phyloP scores from a whole-genome alignment of 2,797 vertebrate genomes.

The Ciconia nigra region DNA sequence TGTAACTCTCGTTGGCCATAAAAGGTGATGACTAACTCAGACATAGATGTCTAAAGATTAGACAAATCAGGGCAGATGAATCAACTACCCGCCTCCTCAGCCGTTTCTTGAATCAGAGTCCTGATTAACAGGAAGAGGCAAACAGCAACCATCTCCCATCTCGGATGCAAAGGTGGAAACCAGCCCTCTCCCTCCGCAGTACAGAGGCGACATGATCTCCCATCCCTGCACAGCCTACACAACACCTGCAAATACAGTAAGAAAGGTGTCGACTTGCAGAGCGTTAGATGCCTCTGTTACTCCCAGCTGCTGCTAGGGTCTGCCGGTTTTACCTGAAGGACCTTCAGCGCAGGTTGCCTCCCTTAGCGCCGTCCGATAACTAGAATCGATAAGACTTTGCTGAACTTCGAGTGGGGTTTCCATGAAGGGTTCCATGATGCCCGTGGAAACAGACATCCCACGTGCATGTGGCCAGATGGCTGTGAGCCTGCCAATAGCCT shows the following conservation, averaged over 20 bases:
- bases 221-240: fast-evolving
- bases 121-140: neutral
- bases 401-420: neutral
- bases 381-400: fast-evolving
- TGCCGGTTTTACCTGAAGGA: neutral
- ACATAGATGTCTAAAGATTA: neutral
- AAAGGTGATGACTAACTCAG: neutral
- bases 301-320: neutral
- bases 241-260: neutral
- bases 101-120: neutral
- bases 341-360: neutral
- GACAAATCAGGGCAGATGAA: neutral
- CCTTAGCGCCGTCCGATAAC: neutral
- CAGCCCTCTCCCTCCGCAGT: neutral
- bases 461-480: fast-evolving
- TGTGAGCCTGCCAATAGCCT: fast-evolving
- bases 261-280: fast-evolving
- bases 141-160: neutral
- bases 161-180: neutral
- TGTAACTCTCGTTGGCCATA: too few relatives aligned
- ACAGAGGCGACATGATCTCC: fast-evolving
- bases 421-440: fast-evolving
- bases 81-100: neutral
- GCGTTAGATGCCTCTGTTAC: fast-evolving
- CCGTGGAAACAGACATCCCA: neutral